Percentiles rank a stretch among this genome's conserved stretches.
Evolutionary conservation across 2,113 vertebrate genomes (phyloP).

Genomic region (Platycercus adscitus): DNA sequence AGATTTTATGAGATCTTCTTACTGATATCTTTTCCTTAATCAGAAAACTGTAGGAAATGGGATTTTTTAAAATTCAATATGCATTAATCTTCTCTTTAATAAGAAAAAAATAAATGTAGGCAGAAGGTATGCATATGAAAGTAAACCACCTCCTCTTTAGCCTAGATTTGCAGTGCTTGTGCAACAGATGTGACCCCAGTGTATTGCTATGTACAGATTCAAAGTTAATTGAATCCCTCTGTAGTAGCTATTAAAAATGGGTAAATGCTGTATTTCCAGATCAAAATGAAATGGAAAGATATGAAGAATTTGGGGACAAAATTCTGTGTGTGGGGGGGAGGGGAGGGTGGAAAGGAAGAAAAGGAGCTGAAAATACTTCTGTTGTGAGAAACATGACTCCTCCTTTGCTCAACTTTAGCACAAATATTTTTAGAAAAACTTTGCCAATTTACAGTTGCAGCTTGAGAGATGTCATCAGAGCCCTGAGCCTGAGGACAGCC

Average conservation of each 20-base stretch:
- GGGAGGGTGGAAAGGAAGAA: not conserved
- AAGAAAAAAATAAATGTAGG: not conserved
- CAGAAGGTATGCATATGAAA: not conserved
- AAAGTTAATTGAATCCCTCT: conserved; percentile 53
- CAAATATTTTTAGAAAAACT: not conserved
- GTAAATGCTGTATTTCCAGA: conserved; percentile 20
- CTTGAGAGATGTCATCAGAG: not conserved
- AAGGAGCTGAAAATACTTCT: not conserved
- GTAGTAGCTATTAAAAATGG: conserved; percentile 13
- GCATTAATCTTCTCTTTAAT: not conserved
- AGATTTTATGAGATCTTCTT: not conserved
- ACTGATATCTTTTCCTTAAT: not conserved
- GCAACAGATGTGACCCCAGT: conserved; percentile 40
- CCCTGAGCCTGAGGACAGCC: not conserved
- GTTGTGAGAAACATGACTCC: not conserved
- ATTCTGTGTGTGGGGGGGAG: not conserved
- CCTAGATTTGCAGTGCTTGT: conserved; percentile 24
- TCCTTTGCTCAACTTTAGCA: conserved; percentile 7
- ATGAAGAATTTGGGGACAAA: not conserved
- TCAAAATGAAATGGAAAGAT: not conserved
- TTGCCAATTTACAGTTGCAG: not conserved
- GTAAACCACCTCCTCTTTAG: conserved; percentile 12
- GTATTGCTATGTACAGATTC: not conserved
- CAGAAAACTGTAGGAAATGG: not conserved
- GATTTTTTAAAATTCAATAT: not conserved